Base-by-base conservation (phyloP, 23 tunicate species). In the Ciona savignyi region DNA sequence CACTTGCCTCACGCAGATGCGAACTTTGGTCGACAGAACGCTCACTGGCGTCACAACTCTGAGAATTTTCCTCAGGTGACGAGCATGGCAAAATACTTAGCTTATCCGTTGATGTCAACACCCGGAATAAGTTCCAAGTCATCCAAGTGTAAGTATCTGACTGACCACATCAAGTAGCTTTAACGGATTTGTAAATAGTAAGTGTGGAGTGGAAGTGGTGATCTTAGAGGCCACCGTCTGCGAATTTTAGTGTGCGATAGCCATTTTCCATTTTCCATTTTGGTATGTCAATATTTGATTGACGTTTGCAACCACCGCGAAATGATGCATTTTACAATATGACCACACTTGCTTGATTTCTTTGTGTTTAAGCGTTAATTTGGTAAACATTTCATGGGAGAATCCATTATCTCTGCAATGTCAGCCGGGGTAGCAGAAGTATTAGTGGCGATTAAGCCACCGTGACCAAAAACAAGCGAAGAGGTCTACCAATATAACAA, bases 371-470 rank as follows among this genome's bases (percentile, higher is more conserved):
- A 6, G 56, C 56, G 56, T 42, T 42, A 42, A 42, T 42, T 42
- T 42, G 56, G 56, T 42, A 42, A 42, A 42, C 56, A 42, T 6
- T 6, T 42, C 56, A 42, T 9, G 56, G 11, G 11, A 6, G 56
- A 42, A 42, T 42, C 56, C 56, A 42, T 42, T 42, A 42, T 42
- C 56, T n/a, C 56, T 9, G 56, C 56, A 9, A 6, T 15, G 11
- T 9, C 56, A 15, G 56, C 15, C 15, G 11, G 56, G 56, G 11
- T 15, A 42, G 56, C 15, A 6, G 56, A 42, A 42, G 15, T 42
- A 42, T 42, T 42, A 42, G 56, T 42, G 56, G 56, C 56, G 56
- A 42, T 42, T 42, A 42, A 42, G 56, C 56, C 56, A 42, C 56
- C 56, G 56, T 42, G 56, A 42, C 56, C 56, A 42, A 42, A 42